These are phyloP conservation scores for Sericinus montela DNA, from an alignment of 2,888 invertebrate genomes.

Conservation along the genomic window DNA sequence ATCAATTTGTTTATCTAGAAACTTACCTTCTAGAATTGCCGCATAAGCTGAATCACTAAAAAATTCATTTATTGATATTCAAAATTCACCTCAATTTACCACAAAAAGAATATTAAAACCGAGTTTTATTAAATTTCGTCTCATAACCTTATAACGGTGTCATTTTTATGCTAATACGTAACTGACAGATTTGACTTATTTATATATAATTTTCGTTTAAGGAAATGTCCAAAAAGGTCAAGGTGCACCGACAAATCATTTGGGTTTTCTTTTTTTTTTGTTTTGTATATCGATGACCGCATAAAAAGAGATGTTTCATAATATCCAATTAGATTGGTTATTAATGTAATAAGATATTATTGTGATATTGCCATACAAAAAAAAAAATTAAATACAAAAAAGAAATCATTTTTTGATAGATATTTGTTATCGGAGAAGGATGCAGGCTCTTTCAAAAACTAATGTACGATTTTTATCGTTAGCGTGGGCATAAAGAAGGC, in stretches of 20 bases:
- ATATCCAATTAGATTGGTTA: too few species aligned
- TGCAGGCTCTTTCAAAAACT: too few species aligned
- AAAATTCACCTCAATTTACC: too few species aligned
- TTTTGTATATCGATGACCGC: slow-evolving; percentile 4
- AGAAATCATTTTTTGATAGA: too few species aligned
- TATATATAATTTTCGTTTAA: slow-evolving; percentile 3
- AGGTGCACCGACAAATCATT: slow-evolving; percentile 1
- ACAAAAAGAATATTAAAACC: too few species aligned
- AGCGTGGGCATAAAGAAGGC: too few species aligned
- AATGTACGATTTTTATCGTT: too few species aligned
- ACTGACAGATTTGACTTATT: slow-evolving; percentile 9
- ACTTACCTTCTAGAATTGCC: slow-evolving; percentile 6
- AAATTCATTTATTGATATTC: slow-evolving; percentile 1
- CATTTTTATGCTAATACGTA: background rate
- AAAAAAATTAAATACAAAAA: too few species aligned
- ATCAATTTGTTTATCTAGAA: too few species aligned
- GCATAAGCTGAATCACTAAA: background rate
- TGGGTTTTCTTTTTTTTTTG: slow-evolving; percentile 5
- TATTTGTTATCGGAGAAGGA: too few species aligned
- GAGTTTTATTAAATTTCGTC: slow-evolving; percentile 2
- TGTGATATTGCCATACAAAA: too few species aligned
- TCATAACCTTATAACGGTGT: background rate
- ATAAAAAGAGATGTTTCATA: background rate
- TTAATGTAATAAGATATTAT: too few species aligned
- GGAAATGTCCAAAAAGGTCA: slow-evolving; percentile 7